Evolutionary conservation across 2,888 invertebrate species (phyloP).

Genomic region (Hylaea fasciaria): DNA sequence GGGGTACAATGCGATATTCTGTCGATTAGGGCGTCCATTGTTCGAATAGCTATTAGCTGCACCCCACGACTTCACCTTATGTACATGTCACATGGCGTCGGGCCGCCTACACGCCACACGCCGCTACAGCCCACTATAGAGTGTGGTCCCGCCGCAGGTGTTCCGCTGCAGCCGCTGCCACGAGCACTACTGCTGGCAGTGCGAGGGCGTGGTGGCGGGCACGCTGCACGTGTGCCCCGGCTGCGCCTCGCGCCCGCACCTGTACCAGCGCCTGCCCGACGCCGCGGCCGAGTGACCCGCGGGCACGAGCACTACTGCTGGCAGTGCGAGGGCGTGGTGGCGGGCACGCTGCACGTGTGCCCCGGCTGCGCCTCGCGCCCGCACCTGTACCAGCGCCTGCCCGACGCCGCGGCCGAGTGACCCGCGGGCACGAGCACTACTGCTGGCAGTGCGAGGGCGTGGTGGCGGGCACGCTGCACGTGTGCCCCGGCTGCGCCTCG

Average conservation of each 20-base stretch:
- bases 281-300: constrained; percentile 61
- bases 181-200: constrained; percentile 95
- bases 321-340: constrained; percentile 98
- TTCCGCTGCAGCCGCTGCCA: constrained; percentile 92
- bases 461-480: constrained; percentile 96
- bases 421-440: constrained; percentile 89
- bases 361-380: constrained; percentile 95
- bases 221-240: constrained; percentile 98
- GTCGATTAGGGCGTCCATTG: too few species aligned
- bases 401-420: constrained; percentile 61
- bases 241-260: constrained; percentile 89
- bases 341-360: constrained; percentile 97
- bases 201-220: constrained; percentile 97
- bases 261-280: constrained; percentile 75
- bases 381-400: constrained; percentile 75
- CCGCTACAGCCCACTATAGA: too few species aligned
- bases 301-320: constrained; percentile 94
- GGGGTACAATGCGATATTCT: neutral
- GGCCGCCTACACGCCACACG: too few species aligned
- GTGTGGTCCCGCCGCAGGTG: too few species aligned
- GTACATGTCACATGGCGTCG: too few species aligned
- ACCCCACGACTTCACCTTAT: too few species aligned
- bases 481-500: constrained; percentile 98
- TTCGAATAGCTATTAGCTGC: too few species aligned
- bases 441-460: constrained; percentile 98